phyloP scores from a whole-genome alignment of 2,888 invertebrate species.

The Artemia sp. region DNA sequence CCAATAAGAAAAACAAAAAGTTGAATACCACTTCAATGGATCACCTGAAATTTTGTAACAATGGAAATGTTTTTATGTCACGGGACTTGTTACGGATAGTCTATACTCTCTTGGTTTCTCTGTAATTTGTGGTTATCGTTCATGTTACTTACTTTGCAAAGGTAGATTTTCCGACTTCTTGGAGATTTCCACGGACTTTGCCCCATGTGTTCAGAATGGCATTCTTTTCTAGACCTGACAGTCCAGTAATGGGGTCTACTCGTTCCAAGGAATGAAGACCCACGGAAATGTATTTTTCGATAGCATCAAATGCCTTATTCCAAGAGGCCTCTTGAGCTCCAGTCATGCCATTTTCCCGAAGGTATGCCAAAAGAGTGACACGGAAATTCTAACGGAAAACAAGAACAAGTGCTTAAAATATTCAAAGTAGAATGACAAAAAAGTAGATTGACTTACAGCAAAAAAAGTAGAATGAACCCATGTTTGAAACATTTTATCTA shows the following conservation, averaged over 20 bases:
- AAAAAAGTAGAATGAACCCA: no score
- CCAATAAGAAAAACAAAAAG: no score
- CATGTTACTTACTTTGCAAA: background rate
- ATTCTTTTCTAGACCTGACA: background rate
- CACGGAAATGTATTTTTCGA: background rate
- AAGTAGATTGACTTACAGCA: no score
- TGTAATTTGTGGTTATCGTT: no score
- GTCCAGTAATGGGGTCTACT: background rate
- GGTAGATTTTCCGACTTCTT: background rate
- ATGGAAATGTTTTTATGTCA: no score
- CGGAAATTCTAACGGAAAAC: background rate
- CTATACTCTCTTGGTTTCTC: no score
- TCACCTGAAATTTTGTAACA: no score
- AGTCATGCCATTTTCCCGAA: background rate
- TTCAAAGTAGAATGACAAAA: no score
- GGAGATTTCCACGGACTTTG: conserved; percentile 10
- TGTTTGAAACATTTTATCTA: no score
- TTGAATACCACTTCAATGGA: no score
- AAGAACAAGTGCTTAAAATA: no score
- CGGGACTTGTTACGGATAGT: no score
- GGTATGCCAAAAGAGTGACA: background rate
- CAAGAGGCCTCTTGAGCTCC: conserved; percentile 1
- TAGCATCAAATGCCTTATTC: background rate
- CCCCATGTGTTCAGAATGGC: background rate
- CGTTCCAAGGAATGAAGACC: background rate